Percentiles rank a stretch among this genome's conserved stretches.
These are phyloP conservation scores for Tetraneura akinire DNA, from an alignment of 1,140 invertebrate genomes.

Conservation along the genomic window DNA sequence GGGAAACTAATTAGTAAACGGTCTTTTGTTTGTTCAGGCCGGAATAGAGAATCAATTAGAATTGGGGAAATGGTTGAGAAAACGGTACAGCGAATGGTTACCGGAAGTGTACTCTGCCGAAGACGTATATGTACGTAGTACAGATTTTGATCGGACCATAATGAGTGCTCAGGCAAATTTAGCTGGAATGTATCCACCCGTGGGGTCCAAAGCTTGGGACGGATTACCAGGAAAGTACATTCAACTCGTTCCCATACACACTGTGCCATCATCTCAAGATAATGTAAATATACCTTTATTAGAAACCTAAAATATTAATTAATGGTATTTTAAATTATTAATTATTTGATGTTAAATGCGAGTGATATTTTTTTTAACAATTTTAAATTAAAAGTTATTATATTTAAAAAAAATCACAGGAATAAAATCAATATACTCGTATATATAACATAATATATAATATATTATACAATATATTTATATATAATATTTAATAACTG, in stretches of 20 bases:
- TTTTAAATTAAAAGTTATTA: too few species aligned
- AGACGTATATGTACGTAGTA: constrained; percentile 74
- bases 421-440: too few species aligned
- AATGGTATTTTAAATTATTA: too few species aligned
- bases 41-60: constrained; percentile 78
- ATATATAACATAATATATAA: too few species aligned
- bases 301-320: too few species aligned
- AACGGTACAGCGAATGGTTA: constrained; percentile 64
- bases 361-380: too few species aligned
- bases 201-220: constrained; percentile 67
- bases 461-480: too few species aligned
- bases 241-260: constrained; percentile 87
- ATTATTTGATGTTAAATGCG: too few species aligned
- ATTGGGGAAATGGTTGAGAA: constrained; percentile 69
- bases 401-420: too few species aligned
- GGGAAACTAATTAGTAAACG: too few species aligned
- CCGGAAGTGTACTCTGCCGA: constrained; percentile 61
- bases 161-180: constrained; percentile 86
- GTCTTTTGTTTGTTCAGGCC: constrained; percentile 60
- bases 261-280: constrained; percentile 69
- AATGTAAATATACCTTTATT: constrained; percentile 63
- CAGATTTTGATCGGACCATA: constrained; percentile 83
- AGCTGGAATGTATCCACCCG: constrained; percentile 74
- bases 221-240: constrained; percentile 59
- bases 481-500: too few species aligned